Base-by-base conservation (phyloP, 2,888 invertebrate species). In the Spialia ferax region DNA sequence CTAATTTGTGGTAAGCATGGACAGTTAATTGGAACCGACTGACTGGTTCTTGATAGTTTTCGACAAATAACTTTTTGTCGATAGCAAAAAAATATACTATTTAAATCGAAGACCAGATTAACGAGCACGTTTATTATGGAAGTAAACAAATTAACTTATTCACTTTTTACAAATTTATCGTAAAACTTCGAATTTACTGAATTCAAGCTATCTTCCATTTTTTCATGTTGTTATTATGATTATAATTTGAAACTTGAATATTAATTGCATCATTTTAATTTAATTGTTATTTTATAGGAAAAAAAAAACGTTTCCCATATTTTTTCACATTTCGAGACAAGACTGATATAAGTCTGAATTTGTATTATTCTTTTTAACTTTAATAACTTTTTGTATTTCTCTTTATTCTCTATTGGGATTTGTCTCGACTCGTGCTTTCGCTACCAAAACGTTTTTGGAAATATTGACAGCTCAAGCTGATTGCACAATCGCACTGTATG, bases 321-420 rank as follows among this genome's bases (percentile, higher is more conserved):
- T 73, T 73, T 71, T 72, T 64, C 66, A 56, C 61, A 63, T 45
- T 70, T 73, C 78, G 81, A 79, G 81, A 82, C 81, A 84, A 87
- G 89, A 89, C 89, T 90, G 88, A 88, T 81, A 35, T 74, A 84
- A 88, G 87, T 87, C 87, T 88, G 86, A 87, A 79, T 75, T 77
- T 67, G 73, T 79, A 76, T 57, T 72, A 66, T 76, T 75, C 29
- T 67, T 62, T n/a, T 67, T 67, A 62, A 59, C 67, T 69, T 69
- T 63, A 68, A 66, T 48, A 18, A 69, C 50, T 71, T 67, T n/a
- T 72, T 69, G 22, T 63, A 60, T 54, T 54, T 45, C 42, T 54
- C 59, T 66, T 59, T 59, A 20, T 52, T 65, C 60, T 60, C 60
- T 60, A 60, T 54, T 60, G 59, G 57, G 65, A 60, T 54, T 54